A percentile compares a stretch with the other conserved stretches of the same genome.
phyloP scores from a whole-genome alignment of 1,140 invertebrate species.

The Zaprionus tsacasi region DNA sequence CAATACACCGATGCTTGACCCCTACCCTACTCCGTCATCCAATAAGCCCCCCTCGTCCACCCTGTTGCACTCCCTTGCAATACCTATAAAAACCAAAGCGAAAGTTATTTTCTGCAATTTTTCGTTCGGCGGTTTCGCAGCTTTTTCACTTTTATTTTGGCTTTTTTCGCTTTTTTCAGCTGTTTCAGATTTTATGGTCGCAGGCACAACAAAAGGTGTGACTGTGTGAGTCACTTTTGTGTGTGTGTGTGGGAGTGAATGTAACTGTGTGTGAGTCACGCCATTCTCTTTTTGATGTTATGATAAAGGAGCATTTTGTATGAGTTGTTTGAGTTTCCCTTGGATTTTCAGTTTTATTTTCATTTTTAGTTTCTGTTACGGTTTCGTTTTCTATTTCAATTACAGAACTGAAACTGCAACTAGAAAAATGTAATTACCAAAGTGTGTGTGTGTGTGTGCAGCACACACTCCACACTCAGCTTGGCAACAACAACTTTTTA shows the following conservation, averaged over 20 bases:
- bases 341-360: background rate
- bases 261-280: background rate
- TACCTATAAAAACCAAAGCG: conserved; percentile 37
- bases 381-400: conserved; percentile 26
- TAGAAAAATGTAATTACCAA: conserved; percentile 45
- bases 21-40: background rate
- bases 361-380: conserved; percentile 13
- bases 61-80: background rate
- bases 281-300: conserved; percentile 11
- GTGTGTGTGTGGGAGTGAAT: conserved; percentile 14
- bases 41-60: conserved; percentile 5
- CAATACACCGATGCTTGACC: background rate
- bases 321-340: conserved; percentile 8
- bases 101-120: conserved; percentile 56
- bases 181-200: conserved; percentile 54
- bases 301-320: conserved; percentile 28
- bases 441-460: conserved; percentile 12
- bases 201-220: conserved; percentile 50
- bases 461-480: too few species aligned
- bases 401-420: background rate
- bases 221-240: conserved; percentile 1
- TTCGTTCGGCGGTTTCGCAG: conserved; percentile 14
- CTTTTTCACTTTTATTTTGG: conserved; percentile 20
- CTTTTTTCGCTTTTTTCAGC: conserved; percentile 35
- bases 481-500: too few species aligned